Conservation (phyloP, 2,113 vertebrate genomes). For the Hydrochoerus hydrochaeris region DNA sequence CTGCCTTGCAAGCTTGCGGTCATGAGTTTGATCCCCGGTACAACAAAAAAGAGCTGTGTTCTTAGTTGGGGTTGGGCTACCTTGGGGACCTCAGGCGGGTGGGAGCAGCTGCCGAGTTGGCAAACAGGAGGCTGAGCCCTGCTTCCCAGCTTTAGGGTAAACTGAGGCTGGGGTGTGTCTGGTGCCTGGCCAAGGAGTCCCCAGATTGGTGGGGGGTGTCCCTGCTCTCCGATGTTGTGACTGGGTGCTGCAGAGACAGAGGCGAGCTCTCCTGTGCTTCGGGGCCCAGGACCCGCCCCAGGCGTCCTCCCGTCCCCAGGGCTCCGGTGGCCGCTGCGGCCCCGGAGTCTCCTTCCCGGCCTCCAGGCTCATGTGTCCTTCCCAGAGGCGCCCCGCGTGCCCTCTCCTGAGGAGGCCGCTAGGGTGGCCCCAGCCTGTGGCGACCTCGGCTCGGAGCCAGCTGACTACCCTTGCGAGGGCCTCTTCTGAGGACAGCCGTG, state of each 20-base stretch:
- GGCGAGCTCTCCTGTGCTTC: not conserved
- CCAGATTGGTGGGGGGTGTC: not conserved
- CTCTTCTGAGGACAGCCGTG: not conserved
- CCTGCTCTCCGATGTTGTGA: not conserved
- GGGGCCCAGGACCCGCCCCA: not conserved
- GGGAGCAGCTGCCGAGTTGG: not conserved
- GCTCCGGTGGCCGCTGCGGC: not conserved
- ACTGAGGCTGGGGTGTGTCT: not conserved
- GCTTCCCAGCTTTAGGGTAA: not conserved
- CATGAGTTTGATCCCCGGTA: too few species aligned
- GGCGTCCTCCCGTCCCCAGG: accelerated
- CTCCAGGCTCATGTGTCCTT: not conserved
- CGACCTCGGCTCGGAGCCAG: not conserved
- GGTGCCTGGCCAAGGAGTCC: not conserved
- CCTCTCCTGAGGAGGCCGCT: not conserved
- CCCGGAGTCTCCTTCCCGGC: not conserved
- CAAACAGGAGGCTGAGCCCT: not conserved
- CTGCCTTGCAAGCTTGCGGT: too few species aligned
- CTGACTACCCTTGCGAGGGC: not conserved
- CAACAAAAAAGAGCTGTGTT: not conserved
- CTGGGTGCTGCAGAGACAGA: not conserved
- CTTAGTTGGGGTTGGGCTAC: not conserved
- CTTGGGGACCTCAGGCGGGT: not conserved
- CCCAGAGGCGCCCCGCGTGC: not conserved
- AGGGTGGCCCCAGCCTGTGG: not conserved